Percentiles rank a stretch among this genome's conserved stretches.
Evolutionary conservation across 2,797 vertebrate species (phyloP).

Genomic region (Mus spretus): DNA sequence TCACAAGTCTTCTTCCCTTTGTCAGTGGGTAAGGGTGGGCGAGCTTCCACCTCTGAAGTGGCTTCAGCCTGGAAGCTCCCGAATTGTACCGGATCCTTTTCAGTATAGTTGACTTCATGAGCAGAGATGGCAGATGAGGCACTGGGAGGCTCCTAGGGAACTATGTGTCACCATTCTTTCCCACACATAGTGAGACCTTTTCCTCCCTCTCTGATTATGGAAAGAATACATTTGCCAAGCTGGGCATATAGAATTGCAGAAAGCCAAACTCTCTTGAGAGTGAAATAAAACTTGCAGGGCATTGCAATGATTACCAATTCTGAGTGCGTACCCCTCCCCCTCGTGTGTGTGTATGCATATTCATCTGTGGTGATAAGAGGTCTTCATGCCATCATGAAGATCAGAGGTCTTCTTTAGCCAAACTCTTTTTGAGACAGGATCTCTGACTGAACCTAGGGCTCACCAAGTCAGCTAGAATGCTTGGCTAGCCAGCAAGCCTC

Average conservation of each 20-base stretch:
- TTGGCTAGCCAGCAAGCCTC: background rate
- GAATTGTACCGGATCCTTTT: background rate
- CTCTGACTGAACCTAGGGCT: background rate
- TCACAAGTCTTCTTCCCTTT: background rate
- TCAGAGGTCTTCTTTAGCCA: background rate
- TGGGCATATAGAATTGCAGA: background rate
- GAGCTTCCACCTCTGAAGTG: background rate
- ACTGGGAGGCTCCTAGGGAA: background rate
- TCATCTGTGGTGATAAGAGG: background rate
- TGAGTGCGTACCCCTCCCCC: background rate
- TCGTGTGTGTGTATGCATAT: too few species aligned
- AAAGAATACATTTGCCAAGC: background rate
- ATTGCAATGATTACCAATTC: background rate
- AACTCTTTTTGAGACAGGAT: background rate
- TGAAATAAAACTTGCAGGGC: background rate
- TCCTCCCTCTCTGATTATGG: background rate
- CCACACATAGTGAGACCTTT: background rate
- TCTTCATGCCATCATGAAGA: background rate
- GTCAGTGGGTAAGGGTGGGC: rapidly evolving
- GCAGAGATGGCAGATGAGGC: background rate
- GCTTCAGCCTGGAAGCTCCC: background rate
- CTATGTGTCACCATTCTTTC: rapidly evolving
- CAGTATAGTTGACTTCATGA: background rate
- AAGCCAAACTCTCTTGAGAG: background rate
- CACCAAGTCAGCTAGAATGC: background rate